Base-by-base conservation (phyloP, 2,113 vertebrate species). In the Osmerus mordax region DNA sequence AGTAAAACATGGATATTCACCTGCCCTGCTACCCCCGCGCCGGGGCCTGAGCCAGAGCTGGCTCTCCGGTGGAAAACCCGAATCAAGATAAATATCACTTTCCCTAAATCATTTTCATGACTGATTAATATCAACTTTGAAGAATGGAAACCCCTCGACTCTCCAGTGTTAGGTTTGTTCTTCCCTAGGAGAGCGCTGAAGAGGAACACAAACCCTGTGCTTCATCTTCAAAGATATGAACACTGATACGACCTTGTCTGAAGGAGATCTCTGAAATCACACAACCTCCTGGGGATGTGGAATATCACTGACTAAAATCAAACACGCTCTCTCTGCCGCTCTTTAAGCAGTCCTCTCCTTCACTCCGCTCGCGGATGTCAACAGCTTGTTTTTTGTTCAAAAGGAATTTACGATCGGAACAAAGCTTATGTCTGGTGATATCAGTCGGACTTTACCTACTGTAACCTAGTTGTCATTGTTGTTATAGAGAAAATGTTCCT, bases 231-330 rank as follows among this genome's bases (percentile, higher is more conserved):
- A 89, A 91, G 87, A 89, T 75, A 71, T 69, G 85, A 80, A 78
- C 81, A 67, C 78, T 60, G 85, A 75, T 79, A 89, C 94, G 96
- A 99, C 96, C 97, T 98, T 97, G 95, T 94, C 91, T 93, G 95
- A 96, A 96, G 94, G 95, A 94, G 94, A 96, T 95, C 87, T 84
- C 94, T 95, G 94, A 96, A 97, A 95, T 94, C 92, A 91, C 91
- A 90, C 89, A 81, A 91, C 93, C 95, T 94, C 93, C 87, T 87
- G 96, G 95, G 95, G 95, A 91, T 89, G 92, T 92, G 94, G 93
- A 94, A 95, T 95, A 95, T 95, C 95, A 95, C 94, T 91, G 92
- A 95, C 94, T 95, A 3, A 95, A 96, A 97, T 96, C 94, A 95
- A 94, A 93, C 90, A 91, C 90, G 90, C 91, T 92, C 93, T 91